Conservation (phyloP, 2,113 vertebrate genomes). For the Pelecanoides urinatrix region DNA sequence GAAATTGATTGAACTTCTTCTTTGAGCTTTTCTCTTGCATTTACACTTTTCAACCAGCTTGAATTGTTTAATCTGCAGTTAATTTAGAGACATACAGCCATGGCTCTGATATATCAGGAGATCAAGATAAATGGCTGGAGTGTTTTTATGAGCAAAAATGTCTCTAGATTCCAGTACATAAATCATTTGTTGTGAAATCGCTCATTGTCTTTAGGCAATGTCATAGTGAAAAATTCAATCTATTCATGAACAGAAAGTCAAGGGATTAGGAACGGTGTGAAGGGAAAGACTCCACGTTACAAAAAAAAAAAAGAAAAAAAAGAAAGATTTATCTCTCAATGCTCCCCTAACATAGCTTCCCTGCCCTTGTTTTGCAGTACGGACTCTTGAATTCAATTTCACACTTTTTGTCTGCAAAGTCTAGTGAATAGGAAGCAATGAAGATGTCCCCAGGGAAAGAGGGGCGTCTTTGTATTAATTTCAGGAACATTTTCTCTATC, state of each 20-base stretch:
- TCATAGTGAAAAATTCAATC: conserved; percentile 68
- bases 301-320: conserved; percentile 38
- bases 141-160: conserved; percentile 77
- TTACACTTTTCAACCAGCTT: conserved; percentile 58
- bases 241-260: conserved; percentile 75
- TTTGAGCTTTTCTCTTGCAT: conserved; percentile 9
- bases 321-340: conserved; percentile 72
- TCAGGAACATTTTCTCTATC: background rate
- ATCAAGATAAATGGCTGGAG: conserved; percentile 69
- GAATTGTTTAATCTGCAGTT: conserved; percentile 75
- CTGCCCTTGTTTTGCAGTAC: conserved; percentile 45
- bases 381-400: conserved; percentile 66
- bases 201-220: conserved; percentile 75
- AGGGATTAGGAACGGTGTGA: conserved; percentile 70
- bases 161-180: conserved; percentile 75
- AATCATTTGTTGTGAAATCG: conserved; percentile 76
- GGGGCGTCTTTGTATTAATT: conserved; percentile 22
- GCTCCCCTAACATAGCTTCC: conserved; percentile 49
- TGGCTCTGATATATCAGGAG: conserved; percentile 59
- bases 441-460: background rate
- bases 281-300: conserved; percentile 48
- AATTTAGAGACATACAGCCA: conserved; percentile 63
- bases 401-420: conserved; percentile 34
- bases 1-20: conserved; percentile 43
- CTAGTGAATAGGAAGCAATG: background rate